Evolutionary conservation across 2,113 vertebrate species (phyloP).

Genomic region (Dermatemys mawii): DNA sequence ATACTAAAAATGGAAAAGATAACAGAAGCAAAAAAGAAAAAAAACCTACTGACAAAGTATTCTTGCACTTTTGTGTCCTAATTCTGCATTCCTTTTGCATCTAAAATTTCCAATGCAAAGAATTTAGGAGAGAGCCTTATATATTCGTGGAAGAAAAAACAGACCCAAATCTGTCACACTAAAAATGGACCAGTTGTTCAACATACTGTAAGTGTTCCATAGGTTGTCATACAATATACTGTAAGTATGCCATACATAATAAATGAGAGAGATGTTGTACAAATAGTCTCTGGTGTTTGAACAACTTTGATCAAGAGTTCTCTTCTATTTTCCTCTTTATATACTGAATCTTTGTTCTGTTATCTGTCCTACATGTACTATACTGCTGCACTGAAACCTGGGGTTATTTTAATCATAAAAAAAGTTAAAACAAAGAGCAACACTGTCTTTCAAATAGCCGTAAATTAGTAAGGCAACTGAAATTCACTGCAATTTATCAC

Average conservation of each 20-base stretch:
- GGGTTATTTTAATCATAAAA: not conserved
- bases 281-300: not conserved
- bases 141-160: not conserved
- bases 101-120: not conserved
- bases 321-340: not conserved
- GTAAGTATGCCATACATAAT: not conserved
- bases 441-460: not conserved
- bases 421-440: not conserved
- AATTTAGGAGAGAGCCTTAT: not conserved
- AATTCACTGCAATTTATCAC: not conserved
- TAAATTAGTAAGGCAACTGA: not conserved
- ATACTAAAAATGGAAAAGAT: not conserved
- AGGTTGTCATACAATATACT: not conserved
- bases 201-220: not conserved
- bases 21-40: not conserved
- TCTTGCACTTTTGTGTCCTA: not conserved
- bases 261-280: not conserved
- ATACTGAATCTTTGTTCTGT: not conserved
- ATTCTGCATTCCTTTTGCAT: not conserved
- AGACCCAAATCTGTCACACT: not conserved
- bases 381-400: not conserved
- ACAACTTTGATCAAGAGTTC: not conserved
- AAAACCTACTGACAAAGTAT: not conserved
- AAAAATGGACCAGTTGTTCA: not conserved
- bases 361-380: not conserved